Evolutionary conservation across 2,113 vertebrate genomes (phyloP), one percentile per base, ranked within the genome.

Genomic region (Eulacestoma nigropectus): DNA sequence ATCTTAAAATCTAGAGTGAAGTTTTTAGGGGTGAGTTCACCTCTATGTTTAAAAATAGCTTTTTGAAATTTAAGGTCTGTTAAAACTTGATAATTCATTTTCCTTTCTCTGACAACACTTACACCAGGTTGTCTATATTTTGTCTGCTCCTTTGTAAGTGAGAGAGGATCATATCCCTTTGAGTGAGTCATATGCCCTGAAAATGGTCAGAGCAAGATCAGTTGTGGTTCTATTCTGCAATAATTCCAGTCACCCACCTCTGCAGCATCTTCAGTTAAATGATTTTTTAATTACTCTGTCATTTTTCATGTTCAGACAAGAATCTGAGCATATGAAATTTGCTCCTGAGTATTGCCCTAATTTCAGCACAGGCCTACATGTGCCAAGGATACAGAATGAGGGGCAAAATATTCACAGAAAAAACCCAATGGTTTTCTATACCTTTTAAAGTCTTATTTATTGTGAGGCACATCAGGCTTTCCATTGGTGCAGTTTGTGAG

Each of bases 241-340:
- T 86, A 81, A 90, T 87, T 92, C 68, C 16, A 65, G 52, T 73
- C 56, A 76, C 15, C 18, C 8, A 83, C 81, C 9, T 53, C 42
- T 78, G 39, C n/a, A 78, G 60, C 27, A 89, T 52, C 22, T 88
- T 93, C 65, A 76, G n/a, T 89, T 91, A 86, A 94, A 33, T 59
- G 39, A 62, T 78, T 87, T 96, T 96, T 96, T 91, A 96, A 95
- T 97, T 95, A 94, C 17, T 90, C 69, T 89, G 39, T 82, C 76
- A 94, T 67, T 93, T 94, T 91, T 64, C 70, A 89, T 52, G 63
- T 82, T 91, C 79, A 93, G 76, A 93, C 55, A 88, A 78, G 92
- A 96, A 89, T 79, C 13, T 44, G 46, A 96, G 65, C 47, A 44
- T 84, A 73, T 78, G 63, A 93, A 85, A 96, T 56, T 92, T 91